Evolutionary conservation across 2,888 invertebrate species (phyloP).

Genomic region (Melikaiella ostensackeni): DNA sequence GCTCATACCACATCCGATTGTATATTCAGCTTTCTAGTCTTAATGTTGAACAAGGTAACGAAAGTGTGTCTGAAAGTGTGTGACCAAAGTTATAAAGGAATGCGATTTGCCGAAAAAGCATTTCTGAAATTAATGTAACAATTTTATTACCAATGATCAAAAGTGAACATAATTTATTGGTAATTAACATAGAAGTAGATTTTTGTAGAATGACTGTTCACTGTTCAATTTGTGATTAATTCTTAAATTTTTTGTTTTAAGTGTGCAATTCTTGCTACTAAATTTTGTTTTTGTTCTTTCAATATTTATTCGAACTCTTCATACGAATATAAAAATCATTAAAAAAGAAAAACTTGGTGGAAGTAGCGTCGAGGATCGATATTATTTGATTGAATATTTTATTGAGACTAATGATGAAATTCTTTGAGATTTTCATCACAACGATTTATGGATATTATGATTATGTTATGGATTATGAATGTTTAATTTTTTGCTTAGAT

Average conservation of each 20-base stretch:
- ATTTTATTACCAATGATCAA: background rate
- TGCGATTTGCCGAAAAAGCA: conserved; percentile 59
- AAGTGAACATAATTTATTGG: background rate
- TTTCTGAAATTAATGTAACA: background rate
- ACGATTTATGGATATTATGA: background rate
- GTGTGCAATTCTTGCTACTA: conserved; percentile 6
- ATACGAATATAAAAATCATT: background rate
- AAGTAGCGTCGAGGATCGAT: conserved; percentile 14
- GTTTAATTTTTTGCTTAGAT: background rate
- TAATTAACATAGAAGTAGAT: background rate
- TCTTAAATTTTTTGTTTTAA: background rate
- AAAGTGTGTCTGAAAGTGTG: conserved; percentile 49
- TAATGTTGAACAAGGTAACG: conserved; percentile 59
- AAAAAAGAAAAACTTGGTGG: background rate
- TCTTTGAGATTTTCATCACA: background rate
- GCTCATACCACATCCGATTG: conserved; percentile 61
- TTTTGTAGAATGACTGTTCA: background rate
- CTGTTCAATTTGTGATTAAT: background rate
- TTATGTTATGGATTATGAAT: background rate
- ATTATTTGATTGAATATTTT: background rate
- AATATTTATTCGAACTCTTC: background rate
- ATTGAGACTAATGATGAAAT: background rate
- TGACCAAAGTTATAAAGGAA: conserved; percentile 46
- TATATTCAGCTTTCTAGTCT: conserved; percentile 72
- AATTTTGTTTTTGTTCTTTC: background rate